Evolutionary conservation across 2,888 invertebrate genomes (phyloP).

Genomic region (Scaptomyza parva): DNA sequence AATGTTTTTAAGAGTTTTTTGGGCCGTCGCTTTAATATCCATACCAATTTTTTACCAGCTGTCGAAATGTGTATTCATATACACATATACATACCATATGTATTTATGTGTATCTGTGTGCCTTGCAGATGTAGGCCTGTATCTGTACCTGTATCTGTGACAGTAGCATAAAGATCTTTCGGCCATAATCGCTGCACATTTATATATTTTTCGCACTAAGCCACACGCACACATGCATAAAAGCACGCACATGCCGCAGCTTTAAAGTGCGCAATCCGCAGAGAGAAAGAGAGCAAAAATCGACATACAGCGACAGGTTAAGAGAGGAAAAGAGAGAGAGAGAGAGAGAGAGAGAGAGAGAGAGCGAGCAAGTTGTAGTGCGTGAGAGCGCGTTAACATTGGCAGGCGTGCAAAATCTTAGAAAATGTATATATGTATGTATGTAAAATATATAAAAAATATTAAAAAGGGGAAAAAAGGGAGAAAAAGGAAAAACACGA

Average conservation of each 20-base stretch:
- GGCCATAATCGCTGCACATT: constrained; percentile 77
- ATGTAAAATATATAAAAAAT: constrained; percentile 3
- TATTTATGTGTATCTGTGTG: constrained; percentile 7
- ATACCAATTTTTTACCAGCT: constrained; percentile 48
- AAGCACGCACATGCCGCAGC: constrained; percentile 37
- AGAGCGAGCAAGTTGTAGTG: constrained; percentile 39
- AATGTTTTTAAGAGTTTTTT: constrained; percentile 29
- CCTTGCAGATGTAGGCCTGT: constrained; percentile 23
- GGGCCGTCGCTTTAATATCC: constrained; percentile 52
- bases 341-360: constrained; percentile 22
- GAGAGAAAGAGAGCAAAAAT: constrained; percentile 20
- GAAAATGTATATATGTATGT: constrained; percentile 19
- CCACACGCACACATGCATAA: neutral
- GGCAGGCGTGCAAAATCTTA: constrained; percentile 69
- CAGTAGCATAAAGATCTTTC: constrained; percentile 66
- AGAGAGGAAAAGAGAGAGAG: constrained; percentile 18
- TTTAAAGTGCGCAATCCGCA: constrained; percentile 63
- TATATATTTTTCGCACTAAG: constrained; percentile 49
- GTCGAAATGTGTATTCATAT: constrained; percentile 5
- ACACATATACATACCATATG: constrained; percentile 12
- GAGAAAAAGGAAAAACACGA: constrained; percentile 20
- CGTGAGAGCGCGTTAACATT: constrained; percentile 71
- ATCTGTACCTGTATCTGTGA: constrained; percentile 48
- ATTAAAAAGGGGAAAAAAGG: constrained; percentile 7
- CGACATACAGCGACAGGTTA: too few species aligned